A percentile compares a stretch with the other conserved stretches of the same genome.
Conservation (phyloP, 2,113 vertebrate species). For the Calyptomena viridis region DNA sequence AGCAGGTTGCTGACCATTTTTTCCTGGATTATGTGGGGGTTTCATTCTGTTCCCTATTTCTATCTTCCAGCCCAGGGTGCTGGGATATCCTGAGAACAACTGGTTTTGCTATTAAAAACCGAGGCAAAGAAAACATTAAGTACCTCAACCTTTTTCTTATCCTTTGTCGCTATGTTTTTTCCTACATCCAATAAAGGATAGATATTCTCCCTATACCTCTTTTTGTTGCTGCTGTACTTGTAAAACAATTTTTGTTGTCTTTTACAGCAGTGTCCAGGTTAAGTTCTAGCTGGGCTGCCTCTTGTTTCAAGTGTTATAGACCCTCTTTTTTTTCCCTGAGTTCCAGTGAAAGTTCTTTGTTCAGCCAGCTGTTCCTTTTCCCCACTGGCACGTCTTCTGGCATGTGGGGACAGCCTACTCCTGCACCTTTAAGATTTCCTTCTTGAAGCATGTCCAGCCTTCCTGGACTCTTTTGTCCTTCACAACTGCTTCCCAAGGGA, state of each 20-base stretch:
- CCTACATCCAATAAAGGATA: background rate
- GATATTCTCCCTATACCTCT: background rate
- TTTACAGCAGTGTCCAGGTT: background rate
- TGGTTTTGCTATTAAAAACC: background rate
- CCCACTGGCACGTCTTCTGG: background rate
- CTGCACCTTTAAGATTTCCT: background rate
- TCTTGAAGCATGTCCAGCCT: background rate
- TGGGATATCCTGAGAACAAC: background rate
- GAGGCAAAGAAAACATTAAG: background rate
- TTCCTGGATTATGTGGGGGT: background rate
- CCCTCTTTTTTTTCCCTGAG: background rate
- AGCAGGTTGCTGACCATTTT: background rate
- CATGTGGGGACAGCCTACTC: background rate
- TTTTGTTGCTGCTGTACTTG: rapidly evolving
- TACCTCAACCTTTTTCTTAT: background rate
- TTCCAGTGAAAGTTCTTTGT: background rate
- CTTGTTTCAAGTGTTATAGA: background rate
- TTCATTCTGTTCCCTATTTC: background rate
- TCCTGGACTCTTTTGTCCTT: background rate
- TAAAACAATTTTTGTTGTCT: background rate
- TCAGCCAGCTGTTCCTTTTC: background rate
- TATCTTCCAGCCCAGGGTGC: background rate
- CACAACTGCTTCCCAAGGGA: background rate
- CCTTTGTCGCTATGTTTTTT: background rate
- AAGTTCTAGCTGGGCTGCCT: background rate